A percentile compares a stretch with the other conserved stretches of the same genome.
These are phyloP conservation scores for Edolisoma coerulescens DNA, from an alignment of 2,113 vertebrate genomes.

Conservation along the genomic window DNA sequence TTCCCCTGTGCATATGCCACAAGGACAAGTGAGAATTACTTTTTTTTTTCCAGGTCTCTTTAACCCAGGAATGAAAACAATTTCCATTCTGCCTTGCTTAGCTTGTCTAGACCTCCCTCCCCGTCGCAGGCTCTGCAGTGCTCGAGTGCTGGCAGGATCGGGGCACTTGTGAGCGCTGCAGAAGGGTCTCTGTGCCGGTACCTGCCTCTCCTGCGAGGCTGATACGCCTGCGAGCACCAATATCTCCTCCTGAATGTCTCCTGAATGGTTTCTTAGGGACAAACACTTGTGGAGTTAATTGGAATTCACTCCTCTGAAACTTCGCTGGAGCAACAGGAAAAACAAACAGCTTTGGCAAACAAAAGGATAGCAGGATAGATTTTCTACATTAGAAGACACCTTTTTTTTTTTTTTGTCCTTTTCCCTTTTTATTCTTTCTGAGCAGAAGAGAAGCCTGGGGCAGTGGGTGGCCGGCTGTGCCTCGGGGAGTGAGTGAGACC, in stretches of 20 bases:
- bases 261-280: slow-evolving; percentile 38
- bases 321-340: slow-evolving; percentile 26
- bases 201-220: neutral
- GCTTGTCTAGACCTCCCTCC: slow-evolving; percentile 22
- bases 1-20: neutral
- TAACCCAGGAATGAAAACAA: slow-evolving; percentile 25
- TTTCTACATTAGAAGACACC: neutral
- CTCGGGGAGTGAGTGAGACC: neutral
- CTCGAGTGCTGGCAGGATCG: slow-evolving; percentile 23
- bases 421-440: neutral
- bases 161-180: slow-evolving; percentile 20
- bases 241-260: neutral
- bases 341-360: slow-evolving; percentile 26
- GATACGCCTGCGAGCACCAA: neutral
- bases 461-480: neutral
- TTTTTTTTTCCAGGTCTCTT: neutral
- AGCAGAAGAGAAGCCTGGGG: neutral
- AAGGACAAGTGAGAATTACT: neutral
- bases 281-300: slow-evolving; percentile 48
- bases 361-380: neutral
- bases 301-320: slow-evolving; percentile 32
- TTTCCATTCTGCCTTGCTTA: slow-evolving; percentile 12
- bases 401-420: neutral
- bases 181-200: slow-evolving; percentile 10
- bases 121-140: neutral